Base-by-base conservation (phyloP, 2,113 vertebrate genomes). In the Pteruthius melanotis region DNA sequence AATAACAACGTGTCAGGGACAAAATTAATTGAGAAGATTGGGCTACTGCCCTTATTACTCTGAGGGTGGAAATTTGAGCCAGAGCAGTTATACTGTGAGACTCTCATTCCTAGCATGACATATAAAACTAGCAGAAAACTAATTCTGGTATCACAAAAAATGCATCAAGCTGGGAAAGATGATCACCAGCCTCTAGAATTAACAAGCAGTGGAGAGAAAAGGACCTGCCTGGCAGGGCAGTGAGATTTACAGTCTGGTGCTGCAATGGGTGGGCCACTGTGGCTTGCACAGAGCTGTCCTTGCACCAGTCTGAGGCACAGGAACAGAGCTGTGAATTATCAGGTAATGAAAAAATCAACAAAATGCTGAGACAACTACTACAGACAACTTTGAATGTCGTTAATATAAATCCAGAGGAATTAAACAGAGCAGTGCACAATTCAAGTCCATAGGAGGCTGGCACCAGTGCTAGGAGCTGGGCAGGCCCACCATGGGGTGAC, bases 91-190 rank as follows among this genome's bases (percentile, higher is more conserved):
- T 87, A 84, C 27, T 61, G 69, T 49, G 66, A 70, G 80, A 59
- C 72, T 74, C 77, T 94, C 93, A 75, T 65, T 78, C 64, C 79
- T 68, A 90, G n/a, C 31, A 45, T 19, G 61, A 65, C 81, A 90
- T 64, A 91, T 89, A 94, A 94, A 94, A 71, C 53, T 74, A 87
- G 63, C 24, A 87, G 68, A 76, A 93, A 90, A 93, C 65, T 33
- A 91, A 97, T 95, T 75, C 83, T 76, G 45, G 76, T 71, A 87
- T 70, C 83, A 89, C 49, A 86, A 77, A 90, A 95, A 90, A 69
- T 74, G 21, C 80, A 86, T 86, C 90, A 90, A 0, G 78, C 57
- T 87, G 64, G 86, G 76, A 89, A 93, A 81, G 72, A 74, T 59
- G 80, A 94, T 90, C 80, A 95, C 76, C 87, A 79, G 83, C 86